A percentile compares a stretch with the other conserved stretches of the same genome.
phyloP scores from a whole-genome alignment of 2,888 invertebrate genomes.

The Acronicta alni region DNA sequence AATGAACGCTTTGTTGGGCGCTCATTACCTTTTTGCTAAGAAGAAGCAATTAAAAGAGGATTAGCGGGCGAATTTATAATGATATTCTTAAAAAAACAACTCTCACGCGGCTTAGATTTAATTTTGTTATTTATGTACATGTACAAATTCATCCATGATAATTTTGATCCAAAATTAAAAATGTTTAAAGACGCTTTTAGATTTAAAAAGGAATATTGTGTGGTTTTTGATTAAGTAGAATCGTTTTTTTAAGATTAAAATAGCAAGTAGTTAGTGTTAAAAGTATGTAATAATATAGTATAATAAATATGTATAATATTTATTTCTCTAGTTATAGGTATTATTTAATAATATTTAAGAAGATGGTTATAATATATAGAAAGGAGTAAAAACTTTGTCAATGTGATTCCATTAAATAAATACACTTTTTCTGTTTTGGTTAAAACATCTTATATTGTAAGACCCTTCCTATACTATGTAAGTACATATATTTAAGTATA shows the following conservation, averaged over 20 bases:
- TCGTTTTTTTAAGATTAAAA: slow-evolving; percentile 57
- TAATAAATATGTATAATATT: slow-evolving; percentile 71
- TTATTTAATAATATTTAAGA: slow-evolving; percentile 75
- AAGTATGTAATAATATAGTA: slow-evolving; percentile 57
- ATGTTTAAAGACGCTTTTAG: slow-evolving; percentile 54
- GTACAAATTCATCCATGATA: slow-evolving; percentile 57
- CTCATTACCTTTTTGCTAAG: slow-evolving; percentile 79
- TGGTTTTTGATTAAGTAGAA: slow-evolving; percentile 51
- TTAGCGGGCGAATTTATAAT: slow-evolving; percentile 55
- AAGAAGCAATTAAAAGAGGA: slow-evolving; percentile 72
- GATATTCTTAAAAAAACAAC: slow-evolving; percentile 43
- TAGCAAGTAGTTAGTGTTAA: slow-evolving; percentile 61
- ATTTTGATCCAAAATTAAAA: slow-evolving; percentile 47
- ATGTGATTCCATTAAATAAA: slow-evolving; percentile 80
- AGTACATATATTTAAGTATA: slow-evolving; percentile 9
- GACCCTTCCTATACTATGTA: slow-evolving; percentile 23
- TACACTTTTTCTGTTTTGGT: slow-evolving; percentile 68
- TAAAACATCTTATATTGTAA: slow-evolving; percentile 41
- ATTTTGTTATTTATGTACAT: slow-evolving; percentile 62
- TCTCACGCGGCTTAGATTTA: slow-evolving; percentile 53
- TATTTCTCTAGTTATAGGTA: slow-evolving; percentile 77
- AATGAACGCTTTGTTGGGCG: slow-evolving; percentile 78
- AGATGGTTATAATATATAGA: slow-evolving; percentile 61
- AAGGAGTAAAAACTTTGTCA: slow-evolving; percentile 63
- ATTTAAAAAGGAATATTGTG: slow-evolving; percentile 43